Percentiles rank a stretch among this genome's conserved stretches.
Conservation (phyloP, 2,888 invertebrate species). For the Odontocerum albicorne region DNA sequence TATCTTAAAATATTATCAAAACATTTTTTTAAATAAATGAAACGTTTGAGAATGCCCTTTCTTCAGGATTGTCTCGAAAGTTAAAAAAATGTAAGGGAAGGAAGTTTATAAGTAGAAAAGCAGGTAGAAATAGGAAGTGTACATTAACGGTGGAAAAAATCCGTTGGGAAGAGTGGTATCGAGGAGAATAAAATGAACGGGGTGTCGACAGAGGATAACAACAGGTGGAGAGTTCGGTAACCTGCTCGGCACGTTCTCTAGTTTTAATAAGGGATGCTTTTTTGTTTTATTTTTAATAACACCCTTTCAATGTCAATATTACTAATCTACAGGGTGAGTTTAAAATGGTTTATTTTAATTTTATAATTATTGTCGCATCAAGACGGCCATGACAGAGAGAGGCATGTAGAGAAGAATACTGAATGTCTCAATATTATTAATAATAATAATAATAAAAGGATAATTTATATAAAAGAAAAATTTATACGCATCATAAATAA, state of each 20-base stretch:
- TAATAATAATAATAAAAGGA: background rate
- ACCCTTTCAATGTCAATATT: background rate
- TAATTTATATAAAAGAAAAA: too few relatives aligned
- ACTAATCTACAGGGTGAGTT: background rate
- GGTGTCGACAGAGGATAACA: background rate
- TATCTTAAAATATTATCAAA: too few relatives aligned
- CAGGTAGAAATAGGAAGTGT: constrained; percentile 28
- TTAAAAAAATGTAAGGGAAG: constrained; percentile 2
- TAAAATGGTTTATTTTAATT: too few relatives aligned
- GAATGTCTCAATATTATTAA: background rate
- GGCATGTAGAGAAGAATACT: background rate
- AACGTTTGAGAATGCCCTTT: too few relatives aligned
- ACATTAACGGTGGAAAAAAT: constrained; percentile 32
- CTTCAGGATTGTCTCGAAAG: too few relatives aligned
- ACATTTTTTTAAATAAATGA: too few relatives aligned
- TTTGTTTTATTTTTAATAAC: background rate
- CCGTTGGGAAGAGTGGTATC: constrained; percentile 21
- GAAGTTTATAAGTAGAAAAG: background rate
- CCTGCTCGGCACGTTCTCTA: background rate
- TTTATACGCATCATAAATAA: too few relatives aligned
- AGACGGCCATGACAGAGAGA: background rate
- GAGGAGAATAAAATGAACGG: background rate
- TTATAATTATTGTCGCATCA: too few relatives aligned
- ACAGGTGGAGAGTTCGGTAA: background rate
- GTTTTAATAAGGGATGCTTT: background rate